These are phyloP conservation scores for Mormyrops attenuatus DNA, from an alignment of 2,797 vertebrate species.

Conservation along the genomic window DNA sequence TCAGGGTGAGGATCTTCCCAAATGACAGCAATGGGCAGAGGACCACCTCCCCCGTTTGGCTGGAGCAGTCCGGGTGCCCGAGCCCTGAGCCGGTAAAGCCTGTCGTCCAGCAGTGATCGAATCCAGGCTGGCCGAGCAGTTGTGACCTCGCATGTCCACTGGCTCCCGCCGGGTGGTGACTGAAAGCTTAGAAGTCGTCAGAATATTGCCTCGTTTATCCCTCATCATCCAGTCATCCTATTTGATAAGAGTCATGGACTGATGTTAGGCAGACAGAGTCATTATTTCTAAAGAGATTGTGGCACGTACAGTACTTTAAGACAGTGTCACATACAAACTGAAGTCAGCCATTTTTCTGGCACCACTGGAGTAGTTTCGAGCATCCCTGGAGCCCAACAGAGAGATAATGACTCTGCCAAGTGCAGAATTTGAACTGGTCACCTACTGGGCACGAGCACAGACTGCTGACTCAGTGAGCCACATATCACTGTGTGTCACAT, in stretches of 20 bases:
- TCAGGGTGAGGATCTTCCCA: not conserved
- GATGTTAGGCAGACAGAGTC: not conserved
- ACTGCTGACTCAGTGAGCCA: not conserved
- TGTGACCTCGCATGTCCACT: conserved; percentile 41
- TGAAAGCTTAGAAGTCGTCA: conserved; percentile 41
- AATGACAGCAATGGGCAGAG: not conserved
- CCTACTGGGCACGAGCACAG: not conserved
- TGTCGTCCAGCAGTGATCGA: not conserved
- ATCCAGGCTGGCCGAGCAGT: not conserved
- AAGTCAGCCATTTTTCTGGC: not conserved
- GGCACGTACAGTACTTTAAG: not conserved
- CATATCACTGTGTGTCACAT: not conserved
- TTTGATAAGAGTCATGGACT: not conserved
- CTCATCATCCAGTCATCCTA: not conserved
- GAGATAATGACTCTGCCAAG: not conserved
- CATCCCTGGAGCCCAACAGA: not conserved
- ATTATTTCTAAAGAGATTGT: not conserved
- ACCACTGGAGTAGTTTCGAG: not conserved
- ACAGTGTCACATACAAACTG: not conserved
- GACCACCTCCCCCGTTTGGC: not conserved
- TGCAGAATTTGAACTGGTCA: not conserved
- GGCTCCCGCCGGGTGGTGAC: conserved; percentile 65
- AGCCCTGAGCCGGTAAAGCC: not conserved
- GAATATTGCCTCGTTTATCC: not conserved
- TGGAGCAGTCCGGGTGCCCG: not conserved